phyloP scores from a whole-genome alignment of 2,888 invertebrate species.

The Drosophila multiciliata region DNA sequence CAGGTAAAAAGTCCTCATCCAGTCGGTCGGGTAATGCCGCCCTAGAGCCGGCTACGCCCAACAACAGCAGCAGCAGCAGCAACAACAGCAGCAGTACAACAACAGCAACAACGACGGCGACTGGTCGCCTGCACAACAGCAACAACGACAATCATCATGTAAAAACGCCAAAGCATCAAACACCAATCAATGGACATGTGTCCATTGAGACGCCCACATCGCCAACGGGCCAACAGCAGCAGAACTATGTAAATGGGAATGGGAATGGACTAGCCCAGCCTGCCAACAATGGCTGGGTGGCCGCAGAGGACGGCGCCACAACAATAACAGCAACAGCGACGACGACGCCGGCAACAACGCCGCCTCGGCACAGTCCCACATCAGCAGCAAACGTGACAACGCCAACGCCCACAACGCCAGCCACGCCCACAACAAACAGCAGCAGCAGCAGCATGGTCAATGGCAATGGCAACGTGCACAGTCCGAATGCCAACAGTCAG shows the following conservation, averaged over 20 bases:
- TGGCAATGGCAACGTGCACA: conserved; percentile 64
- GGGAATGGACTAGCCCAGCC: conserved; percentile 60
- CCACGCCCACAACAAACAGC: conserved; percentile 34
- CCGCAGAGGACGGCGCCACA: conserved; percentile 50
- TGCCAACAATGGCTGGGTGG: conserved; percentile 67
- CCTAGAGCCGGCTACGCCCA: conserved; percentile 57
- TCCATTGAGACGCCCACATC: conserved; percentile 57
- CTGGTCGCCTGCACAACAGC: conserved; percentile 52
- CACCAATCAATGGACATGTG: conserved; percentile 51
- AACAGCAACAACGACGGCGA: conserved; percentile 39
- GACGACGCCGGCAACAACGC: conserved; percentile 25
- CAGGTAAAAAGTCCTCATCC: conserved; percentile 58
- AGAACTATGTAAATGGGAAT: conserved; percentile 75
- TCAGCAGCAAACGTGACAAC: conserved; percentile 33
- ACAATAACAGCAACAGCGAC: conserved; percentile 41
- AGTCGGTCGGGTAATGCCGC: conserved; percentile 40
- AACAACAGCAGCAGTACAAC: conserved; percentile 29
- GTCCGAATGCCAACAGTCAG: conserved; percentile 72
- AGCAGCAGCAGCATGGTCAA: conserved; percentile 25
- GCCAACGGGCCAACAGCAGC: conserved; percentile 71
- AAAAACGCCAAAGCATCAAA: conserved; percentile 80
- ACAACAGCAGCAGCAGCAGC: conserved; percentile 45
- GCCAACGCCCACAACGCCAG: conserved; percentile 28
- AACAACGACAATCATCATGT: conserved; percentile 70
- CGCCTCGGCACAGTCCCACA: conserved; percentile 55